Evolutionary conservation across 1,140 invertebrate species (phyloP).

Genomic region (Aplysia californica): DNA sequence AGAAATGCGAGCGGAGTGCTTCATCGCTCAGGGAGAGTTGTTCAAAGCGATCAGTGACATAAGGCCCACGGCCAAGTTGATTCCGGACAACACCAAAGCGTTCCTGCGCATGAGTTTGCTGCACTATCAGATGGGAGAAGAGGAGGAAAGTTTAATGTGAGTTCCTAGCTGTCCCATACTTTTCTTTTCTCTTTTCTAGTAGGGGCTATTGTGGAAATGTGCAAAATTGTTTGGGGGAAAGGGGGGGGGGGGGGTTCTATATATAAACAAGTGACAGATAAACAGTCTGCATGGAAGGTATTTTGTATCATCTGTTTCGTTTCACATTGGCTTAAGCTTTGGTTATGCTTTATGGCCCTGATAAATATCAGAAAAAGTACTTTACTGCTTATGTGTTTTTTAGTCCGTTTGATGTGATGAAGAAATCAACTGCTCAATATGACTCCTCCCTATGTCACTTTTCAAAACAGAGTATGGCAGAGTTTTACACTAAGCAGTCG

Average conservation of each 20-base stretch:
- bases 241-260: not conserved
- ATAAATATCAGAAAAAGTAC: too few relatives aligned
- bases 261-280: too few relatives aligned
- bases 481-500: too few relatives aligned
- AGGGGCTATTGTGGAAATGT: not conserved
- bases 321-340: too few relatives aligned
- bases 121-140: constrained; percentile 91
- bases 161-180: constrained; percentile 40
- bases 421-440: too few relatives aligned
- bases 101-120: constrained; percentile 85
- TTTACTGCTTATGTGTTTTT: too few relatives aligned
- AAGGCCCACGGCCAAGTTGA: constrained; percentile 87
- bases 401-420: too few relatives aligned
- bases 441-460: too few relatives aligned
- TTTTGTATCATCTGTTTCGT: too few relatives aligned
- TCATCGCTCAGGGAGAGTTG: constrained; percentile 83
- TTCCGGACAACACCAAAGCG: constrained; percentile 91
- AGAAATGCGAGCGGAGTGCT: constrained; percentile 87
- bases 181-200: not conserved
- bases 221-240: not conserved
- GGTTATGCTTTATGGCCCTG: too few relatives aligned
- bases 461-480: too few relatives aligned
- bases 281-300: too few relatives aligned
- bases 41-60: constrained; percentile 92
- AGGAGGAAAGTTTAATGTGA: constrained; percentile 89